Conservation (phyloP, 2,888 invertebrate species). For the Epinotia bilunana region DNA sequence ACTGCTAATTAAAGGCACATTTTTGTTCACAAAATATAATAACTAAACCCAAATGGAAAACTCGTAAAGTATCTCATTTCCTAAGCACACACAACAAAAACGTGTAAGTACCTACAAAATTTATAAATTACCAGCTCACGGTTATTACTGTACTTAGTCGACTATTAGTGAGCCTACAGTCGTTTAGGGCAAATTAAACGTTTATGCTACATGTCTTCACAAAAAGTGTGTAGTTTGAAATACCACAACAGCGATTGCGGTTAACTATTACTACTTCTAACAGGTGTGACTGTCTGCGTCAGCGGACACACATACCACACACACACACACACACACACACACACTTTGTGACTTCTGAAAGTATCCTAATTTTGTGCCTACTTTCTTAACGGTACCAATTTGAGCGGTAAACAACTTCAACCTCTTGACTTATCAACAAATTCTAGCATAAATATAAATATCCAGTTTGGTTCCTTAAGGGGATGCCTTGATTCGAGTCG, state of each 20-base stretch:
- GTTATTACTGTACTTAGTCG: background rate
- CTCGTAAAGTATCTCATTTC: background rate
- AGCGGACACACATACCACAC: conserved; percentile 12
- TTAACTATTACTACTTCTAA: conserved; percentile 11
- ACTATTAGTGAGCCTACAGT: conserved; percentile 14
- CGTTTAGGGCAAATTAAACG: conserved; percentile 16
- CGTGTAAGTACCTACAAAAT: conserved; percentile 1
- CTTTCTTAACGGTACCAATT: conserved; percentile 52
- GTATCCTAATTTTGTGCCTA: conserved; percentile 54
- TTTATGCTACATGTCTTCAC: conserved; percentile 10
- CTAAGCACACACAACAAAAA: conserved; percentile 14
- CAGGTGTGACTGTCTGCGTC: conserved; percentile 19
- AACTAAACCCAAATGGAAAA: conserved; percentile 28
- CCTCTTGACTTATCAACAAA: conserved; percentile 51
- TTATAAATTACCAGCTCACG: conserved; percentile 24
- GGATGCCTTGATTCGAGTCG: too few species aligned
- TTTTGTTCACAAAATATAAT: conserved; percentile 31
- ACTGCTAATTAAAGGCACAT: conserved; percentile 44
- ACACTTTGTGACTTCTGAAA: conserved; percentile 12
- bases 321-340: conserved; percentile 2
- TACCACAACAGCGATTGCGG: conserved; percentile 21
- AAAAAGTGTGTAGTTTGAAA: conserved; percentile 23
- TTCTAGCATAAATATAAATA: conserved; percentile 48
- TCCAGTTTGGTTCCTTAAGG: conserved; percentile 50
- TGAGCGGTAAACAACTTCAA: conserved; percentile 48